phyloP scores from a whole-genome alignment of 2,797 vertebrate genomes.

The Girardinus metallicus region DNA sequence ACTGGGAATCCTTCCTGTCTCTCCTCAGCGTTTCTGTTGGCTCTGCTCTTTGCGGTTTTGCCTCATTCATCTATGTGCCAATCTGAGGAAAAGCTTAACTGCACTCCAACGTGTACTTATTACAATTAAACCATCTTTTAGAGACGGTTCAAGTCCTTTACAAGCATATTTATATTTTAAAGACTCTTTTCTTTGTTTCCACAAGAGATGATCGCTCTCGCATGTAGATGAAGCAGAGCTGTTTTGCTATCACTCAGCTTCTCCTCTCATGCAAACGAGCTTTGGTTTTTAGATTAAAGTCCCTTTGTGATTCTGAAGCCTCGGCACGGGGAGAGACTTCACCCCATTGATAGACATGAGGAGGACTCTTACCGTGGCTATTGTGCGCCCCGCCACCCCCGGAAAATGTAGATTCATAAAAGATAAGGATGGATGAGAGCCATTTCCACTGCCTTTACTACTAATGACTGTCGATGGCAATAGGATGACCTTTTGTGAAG shows the following conservation, averaged over 20 bases:
- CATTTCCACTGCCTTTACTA: background rate
- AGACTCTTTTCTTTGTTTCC: slow-evolving; percentile 8
- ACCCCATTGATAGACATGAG: slow-evolving; percentile 67
- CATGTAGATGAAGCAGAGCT: slow-evolving; percentile 11
- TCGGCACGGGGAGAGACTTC: slow-evolving; percentile 56
- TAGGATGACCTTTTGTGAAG: background rate
- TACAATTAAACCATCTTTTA: background rate
- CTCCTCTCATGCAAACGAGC: slow-evolving; percentile 63
- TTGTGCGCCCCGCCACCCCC: slow-evolving; percentile 51
- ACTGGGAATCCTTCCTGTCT: background rate
- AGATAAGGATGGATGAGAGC: slow-evolving; percentile 49
- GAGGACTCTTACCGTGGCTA: slow-evolving; percentile 63
- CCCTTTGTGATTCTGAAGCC: slow-evolving; percentile 59
- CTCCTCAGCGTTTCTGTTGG: background rate
- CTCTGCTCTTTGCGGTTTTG: slow-evolving; percentile 11
- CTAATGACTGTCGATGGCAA: background rate
- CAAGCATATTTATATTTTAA: background rate
- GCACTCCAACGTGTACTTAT: background rate
- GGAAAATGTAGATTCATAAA: slow-evolving; percentile 53
- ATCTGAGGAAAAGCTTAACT: background rate
- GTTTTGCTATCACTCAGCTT: slow-evolving; percentile 29
- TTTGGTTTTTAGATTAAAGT: slow-evolving; percentile 62
- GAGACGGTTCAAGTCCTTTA: slow-evolving; percentile 5
- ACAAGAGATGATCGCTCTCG: slow-evolving; percentile 13
- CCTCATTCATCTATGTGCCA: slow-evolving; percentile 20